phyloP scores from a whole-genome alignment of 2,888 invertebrate genomes.

The Cabera pusaria region DNA sequence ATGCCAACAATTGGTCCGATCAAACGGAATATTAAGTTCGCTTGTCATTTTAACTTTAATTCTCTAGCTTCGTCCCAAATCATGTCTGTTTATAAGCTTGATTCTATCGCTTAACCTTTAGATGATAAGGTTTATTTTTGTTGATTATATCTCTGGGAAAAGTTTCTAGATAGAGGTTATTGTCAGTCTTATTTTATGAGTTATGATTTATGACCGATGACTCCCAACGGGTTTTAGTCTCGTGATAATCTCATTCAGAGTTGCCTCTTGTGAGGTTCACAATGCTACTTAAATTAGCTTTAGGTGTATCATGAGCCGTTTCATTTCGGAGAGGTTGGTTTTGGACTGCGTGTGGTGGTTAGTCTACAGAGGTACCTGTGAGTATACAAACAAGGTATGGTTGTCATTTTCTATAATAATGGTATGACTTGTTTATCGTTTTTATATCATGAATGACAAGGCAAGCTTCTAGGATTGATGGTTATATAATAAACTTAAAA shows the following conservation, averaged over 20 bases:
- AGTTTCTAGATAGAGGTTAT: slow-evolving; percentile 69
- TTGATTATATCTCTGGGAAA: slow-evolving; percentile 55
- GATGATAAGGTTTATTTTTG: slow-evolving; percentile 37
- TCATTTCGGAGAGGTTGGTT: slow-evolving; percentile 52
- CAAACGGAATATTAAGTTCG: slow-evolving; percentile 82
- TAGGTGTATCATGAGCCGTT: slow-evolving; percentile 64
- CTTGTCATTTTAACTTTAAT: slow-evolving; percentile 80
- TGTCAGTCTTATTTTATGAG: slow-evolving; percentile 81
- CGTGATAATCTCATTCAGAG: slow-evolving; percentile 80
- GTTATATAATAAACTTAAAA: slow-evolving; percentile 53
- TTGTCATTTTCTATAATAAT: slow-evolving; percentile 53
- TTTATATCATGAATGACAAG: slow-evolving; percentile 46
- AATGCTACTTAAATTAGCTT: slow-evolving; percentile 84
- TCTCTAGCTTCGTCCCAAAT: slow-evolving; percentile 52
- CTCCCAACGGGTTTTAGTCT: slow-evolving; percentile 79
- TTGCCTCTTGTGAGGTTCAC: slow-evolving; percentile 74
- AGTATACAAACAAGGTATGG: slow-evolving; percentile 58
- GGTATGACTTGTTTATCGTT: slow-evolving; percentile 47
- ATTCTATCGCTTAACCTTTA: slow-evolving; percentile 33
- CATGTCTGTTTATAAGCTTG: slow-evolving; percentile 17
- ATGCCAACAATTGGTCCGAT: slow-evolving; percentile 81
- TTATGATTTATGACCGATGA: slow-evolving; percentile 82
- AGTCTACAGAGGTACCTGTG: slow-evolving; percentile 1
- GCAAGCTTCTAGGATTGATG: slow-evolving; percentile 53
- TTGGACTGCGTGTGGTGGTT: slow-evolving; percentile 60